A percentile compares a stretch with the other conserved stretches of the same genome.
phyloP scores from a whole-genome alignment of 2,797 vertebrate genomes.

The Pampus argenteus region DNA sequence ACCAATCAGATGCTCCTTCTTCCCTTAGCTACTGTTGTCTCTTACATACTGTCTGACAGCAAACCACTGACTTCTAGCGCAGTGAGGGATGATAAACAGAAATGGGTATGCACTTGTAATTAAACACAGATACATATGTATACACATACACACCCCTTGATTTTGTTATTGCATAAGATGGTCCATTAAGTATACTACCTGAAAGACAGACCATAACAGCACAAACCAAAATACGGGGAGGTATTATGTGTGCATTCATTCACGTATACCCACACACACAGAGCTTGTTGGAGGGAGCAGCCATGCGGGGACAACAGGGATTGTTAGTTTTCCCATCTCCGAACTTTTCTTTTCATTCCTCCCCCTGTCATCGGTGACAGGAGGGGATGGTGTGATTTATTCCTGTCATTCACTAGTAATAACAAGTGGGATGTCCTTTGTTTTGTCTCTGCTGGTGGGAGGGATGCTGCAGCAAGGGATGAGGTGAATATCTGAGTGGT shows the following conservation, averaged over 20 bases:
- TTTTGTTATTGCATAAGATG: conserved; percentile 28
- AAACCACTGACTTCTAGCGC: not conserved
- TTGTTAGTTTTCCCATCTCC: conserved; percentile 62
- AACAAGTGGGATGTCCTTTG: conserved; percentile 60
- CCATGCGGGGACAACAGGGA: conserved; percentile 52
- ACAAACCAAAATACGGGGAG: conserved; percentile 23
- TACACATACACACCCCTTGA: conserved; percentile 19
- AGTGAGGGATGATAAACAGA: not conserved
- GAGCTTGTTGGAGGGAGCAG: conserved; percentile 37
- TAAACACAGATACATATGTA: conserved; percentile 7
- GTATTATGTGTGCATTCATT: conserved; percentile 32
- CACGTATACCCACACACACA: conserved; percentile 11
- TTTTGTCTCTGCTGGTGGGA: conserved; percentile 48
- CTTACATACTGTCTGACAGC: not conserved
- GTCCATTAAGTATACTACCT: conserved; percentile 46
- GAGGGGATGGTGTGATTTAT: conserved; percentile 67
- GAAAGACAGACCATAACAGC: conserved; percentile 42
- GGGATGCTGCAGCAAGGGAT: conserved; percentile 46
- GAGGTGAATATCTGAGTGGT: conserved; percentile 51
- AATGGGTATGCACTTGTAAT: conserved; percentile 1
- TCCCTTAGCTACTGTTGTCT: conserved; percentile 12
- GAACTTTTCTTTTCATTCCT: conserved; percentile 36
- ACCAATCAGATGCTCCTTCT: not conserved
- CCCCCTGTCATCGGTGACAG: conserved; percentile 51
- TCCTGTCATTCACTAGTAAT: conserved; percentile 67